Evolutionary conservation across 2,797 vertebrate species (phyloP).

Genomic region (Enteromius fasciolatus): DNA sequence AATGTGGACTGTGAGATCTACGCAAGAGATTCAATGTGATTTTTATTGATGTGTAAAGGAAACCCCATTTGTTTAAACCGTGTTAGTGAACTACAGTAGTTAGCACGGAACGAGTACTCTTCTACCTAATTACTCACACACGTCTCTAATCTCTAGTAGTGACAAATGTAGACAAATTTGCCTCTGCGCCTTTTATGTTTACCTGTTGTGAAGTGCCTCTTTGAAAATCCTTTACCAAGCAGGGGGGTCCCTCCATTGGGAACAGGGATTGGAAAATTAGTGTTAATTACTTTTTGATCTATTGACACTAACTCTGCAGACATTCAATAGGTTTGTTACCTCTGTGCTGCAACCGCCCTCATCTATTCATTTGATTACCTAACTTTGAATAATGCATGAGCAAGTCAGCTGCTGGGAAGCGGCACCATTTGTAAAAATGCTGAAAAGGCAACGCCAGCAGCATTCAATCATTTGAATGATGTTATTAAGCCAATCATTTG

Average conservation of each 20-base stretch:
- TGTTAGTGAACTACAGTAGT: neutral
- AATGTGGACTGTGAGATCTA: neutral
- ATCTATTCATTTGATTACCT: conserved; percentile 50
- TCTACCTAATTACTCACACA: neutral
- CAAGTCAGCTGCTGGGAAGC: conserved; percentile 40
- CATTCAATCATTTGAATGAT: conserved; percentile 42
- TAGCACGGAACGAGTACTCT: no score
- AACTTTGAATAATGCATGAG: conserved; percentile 51
- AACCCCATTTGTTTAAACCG: neutral
- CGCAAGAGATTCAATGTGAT: neutral
- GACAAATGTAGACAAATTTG: conserved; percentile 18
- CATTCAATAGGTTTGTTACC: conserved; percentile 52
- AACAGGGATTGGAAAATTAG: conserved; percentile 44
- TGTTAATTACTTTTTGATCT: conserved; percentile 55
- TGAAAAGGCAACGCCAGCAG: conserved; percentile 41
- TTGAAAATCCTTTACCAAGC: conserved; percentile 25
- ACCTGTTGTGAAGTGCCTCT: conserved; percentile 25
- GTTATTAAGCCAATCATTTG: conserved; percentile 45
- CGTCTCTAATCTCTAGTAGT: neutral
- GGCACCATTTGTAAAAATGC: conserved; percentile 40
- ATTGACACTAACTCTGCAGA: conserved; percentile 48
- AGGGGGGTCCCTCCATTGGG: conserved; percentile 8
- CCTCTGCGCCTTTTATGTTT: conserved; percentile 31
- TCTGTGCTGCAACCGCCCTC: conserved; percentile 34
- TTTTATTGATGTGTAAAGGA: neutral